These are phyloP conservation scores for Naja naja DNA, from an alignment of 2,113 vertebrate species.

Conservation along the genomic window DNA sequence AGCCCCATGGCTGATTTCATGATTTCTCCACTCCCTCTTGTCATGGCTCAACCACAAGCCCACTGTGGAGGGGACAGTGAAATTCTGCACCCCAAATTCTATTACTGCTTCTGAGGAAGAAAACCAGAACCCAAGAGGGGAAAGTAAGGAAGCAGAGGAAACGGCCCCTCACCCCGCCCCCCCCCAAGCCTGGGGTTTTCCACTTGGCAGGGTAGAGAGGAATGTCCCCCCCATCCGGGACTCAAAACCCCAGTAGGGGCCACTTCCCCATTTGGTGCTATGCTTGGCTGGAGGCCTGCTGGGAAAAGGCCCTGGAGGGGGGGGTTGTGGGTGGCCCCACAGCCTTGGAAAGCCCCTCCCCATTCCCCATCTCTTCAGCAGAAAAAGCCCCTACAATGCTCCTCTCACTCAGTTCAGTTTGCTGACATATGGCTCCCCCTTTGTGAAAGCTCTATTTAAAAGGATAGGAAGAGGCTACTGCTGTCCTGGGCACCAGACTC, in stretches of 20 bases:
- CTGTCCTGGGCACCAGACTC: not conserved
- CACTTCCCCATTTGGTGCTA: not conserved
- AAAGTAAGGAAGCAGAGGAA: not conserved
- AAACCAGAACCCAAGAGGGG: not conserved
- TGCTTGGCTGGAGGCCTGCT: not conserved
- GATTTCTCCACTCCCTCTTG: not conserved
- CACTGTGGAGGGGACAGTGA: not conserved
- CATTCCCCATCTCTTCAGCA: not conserved
- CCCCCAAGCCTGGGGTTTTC: not conserved
- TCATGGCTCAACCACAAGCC: not conserved
- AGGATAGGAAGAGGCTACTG: not conserved
- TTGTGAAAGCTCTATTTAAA: not conserved
- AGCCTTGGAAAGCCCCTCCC: not conserved
- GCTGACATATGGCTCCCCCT: not conserved
- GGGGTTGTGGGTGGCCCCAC: not conserved
- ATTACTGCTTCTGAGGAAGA: not conserved
- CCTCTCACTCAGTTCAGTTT: not conserved
- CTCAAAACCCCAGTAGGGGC: not conserved
- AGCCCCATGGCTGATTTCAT: not conserved
- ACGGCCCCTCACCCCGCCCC: fast-evolving
- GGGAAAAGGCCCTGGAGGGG: not conserved
- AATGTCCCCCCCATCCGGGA: not conserved
- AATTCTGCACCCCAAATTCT: not conserved
- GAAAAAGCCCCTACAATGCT: not conserved
- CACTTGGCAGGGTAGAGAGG: not conserved